Percentiles rank a stretch among this genome's conserved stretches.
Conservation (phyloP, 2,888 invertebrate genomes). For the Catocala sponsa region DNA sequence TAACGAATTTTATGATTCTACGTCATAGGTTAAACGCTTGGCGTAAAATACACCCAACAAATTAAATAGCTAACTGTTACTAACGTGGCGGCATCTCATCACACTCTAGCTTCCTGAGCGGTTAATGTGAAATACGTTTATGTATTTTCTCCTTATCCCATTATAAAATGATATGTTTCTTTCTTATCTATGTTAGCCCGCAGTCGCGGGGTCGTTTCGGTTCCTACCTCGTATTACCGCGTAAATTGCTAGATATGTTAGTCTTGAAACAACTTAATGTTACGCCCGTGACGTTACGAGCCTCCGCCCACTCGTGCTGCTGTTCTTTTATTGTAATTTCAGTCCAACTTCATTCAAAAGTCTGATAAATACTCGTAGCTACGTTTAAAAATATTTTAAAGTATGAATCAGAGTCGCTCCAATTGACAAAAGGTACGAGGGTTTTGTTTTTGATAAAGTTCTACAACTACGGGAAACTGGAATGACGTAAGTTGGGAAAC, state of each 20-base stretch:
- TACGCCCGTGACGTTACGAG: conserved; percentile 35
- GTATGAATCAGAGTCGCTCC: conserved; percentile 31
- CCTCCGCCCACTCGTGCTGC: conserved; percentile 34
- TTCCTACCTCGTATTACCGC: conserved; percentile 46
- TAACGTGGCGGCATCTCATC: conserved; percentile 29
- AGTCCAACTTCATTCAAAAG: conserved; percentile 52
- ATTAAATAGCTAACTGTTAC: conserved; percentile 46
- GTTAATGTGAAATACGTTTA: conserved; percentile 27
- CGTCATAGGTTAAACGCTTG: conserved; percentile 49
- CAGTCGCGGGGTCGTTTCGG: conserved; percentile 42
- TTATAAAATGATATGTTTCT: conserved; percentile 30
- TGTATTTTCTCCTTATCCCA: conserved; percentile 23
- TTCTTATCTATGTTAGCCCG: conserved; percentile 25
- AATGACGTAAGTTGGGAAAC: conserved; percentile 74
- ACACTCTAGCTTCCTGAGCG: conserved; percentile 21
- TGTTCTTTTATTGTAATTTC: conserved; percentile 61
- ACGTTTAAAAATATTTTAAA: conserved; percentile 37
- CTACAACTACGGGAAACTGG: conserved; percentile 65
- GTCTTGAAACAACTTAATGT: conserved; percentile 59
- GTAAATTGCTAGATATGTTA: conserved; percentile 49
- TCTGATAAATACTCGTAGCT: conserved; percentile 56
- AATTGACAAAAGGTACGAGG: conserved; percentile 48
- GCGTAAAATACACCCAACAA: conserved; percentile 43
- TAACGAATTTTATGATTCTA: conserved; percentile 67
- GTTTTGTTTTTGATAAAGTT: conserved; percentile 65